Base-by-base conservation (phyloP, 2,113 vertebrate species). In the Heptranchias perlo region DNA sequence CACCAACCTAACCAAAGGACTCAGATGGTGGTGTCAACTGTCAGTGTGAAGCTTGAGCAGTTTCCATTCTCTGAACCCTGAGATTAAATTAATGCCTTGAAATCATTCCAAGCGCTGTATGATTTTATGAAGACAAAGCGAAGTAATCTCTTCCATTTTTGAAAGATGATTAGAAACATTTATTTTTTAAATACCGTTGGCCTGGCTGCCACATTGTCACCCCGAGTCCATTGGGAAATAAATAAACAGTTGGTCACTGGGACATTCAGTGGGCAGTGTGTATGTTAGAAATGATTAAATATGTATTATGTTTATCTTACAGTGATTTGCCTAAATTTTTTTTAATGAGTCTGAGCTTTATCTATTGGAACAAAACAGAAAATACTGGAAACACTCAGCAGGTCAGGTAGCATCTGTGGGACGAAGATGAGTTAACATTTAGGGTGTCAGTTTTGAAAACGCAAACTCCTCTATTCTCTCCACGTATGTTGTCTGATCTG, bases 51-150 rank as follows among this genome's bases (percentile, higher is more conserved):
- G 89, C 35, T 93, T 64, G 14, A 62, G n/a, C 78, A 47, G 89
- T 62, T 18, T 0, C 39, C 18, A 39, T 23, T 64, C 54, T 93
- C n/a, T 62, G 58, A 93, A 93, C 89, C 58, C 35, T 93, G 89
- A 93, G 64, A 93, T 93, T 62, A 87, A 87, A 52, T 87, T 87
- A 93, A 62, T 47, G 58, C 61, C 58, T 58, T 91, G 52, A 91
- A 91, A 91, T 35, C 87, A 91, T 61, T 91, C 13, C 52, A 58
- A 93, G 31, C 61, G 35, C 61, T 7, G n/a, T 18, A 13, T 58
- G 61, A 44, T 82, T 18, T 82, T 82, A 82, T 82, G 39, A n/a
- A 64, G 31, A n/a, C 54, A 93, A 61, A 39, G 78, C 16, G 78
- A 39, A 82, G 39, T 44, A 23, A 93, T 62, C 35, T 39, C 39